These are phyloP conservation scores for Eucera pruinosa DNA, from an alignment of 2,888 invertebrate genomes.

Conservation along the genomic window DNA sequence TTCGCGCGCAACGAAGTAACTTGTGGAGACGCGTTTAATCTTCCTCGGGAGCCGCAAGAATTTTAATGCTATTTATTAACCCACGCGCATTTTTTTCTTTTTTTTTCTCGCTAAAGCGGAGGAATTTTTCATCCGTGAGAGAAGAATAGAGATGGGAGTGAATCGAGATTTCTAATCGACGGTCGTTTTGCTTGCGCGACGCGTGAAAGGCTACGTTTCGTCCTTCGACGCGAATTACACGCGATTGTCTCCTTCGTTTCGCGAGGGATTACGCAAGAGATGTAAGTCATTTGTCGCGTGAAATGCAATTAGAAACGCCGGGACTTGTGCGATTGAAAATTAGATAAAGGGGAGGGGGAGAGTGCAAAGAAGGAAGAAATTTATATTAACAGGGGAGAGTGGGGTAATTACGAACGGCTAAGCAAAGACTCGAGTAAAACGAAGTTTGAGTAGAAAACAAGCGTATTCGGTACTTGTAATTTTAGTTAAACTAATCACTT, in stretches of 20 bases:
- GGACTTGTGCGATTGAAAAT: background rate
- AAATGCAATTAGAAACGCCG: conserved; percentile 30
- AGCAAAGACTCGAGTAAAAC: no score
- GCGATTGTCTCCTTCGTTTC: conserved; percentile 27
- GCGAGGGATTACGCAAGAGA: conserved; percentile 21
- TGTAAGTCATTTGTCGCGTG: background rate
- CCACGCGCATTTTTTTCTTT: background rate
- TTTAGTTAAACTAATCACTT: no score
- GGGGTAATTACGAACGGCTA: no score
- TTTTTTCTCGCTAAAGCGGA: conserved; percentile 10
- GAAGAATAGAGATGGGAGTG: background rate
- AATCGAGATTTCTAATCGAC: conserved; percentile 13
- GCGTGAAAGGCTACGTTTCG: conserved; percentile 6
- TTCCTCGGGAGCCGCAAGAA: no score
- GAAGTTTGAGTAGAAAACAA: no score
- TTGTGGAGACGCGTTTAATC: no score
- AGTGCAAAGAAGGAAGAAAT: conserved; percentile 11
- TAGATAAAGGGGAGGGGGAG: background rate
- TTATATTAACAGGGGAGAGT: no score
- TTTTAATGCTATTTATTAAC: conserved; percentile 1
- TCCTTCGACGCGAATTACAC: conserved; percentile 33
- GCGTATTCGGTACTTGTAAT: no score
- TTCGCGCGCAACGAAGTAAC: no score
- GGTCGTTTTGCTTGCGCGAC: background rate
- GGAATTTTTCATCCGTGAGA: background rate